A percentile compares a stretch with the other conserved stretches of the same genome.
phyloP scores from a whole-genome alignment of 2,888 invertebrate genomes.

The Listrodromus nycthemerus region DNA sequence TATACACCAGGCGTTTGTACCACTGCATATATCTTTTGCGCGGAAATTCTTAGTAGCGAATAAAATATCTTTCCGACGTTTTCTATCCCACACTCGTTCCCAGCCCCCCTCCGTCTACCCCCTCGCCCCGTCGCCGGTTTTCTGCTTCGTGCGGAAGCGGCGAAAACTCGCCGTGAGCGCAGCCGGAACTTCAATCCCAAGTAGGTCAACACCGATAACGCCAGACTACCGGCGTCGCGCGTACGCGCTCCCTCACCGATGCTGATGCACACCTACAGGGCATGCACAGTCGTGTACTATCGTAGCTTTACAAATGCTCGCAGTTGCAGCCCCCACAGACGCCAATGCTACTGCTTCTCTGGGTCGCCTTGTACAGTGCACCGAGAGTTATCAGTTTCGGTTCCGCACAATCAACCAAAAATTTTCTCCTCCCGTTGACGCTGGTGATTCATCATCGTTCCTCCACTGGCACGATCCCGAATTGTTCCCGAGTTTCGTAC shows the following conservation, averaged over 20 bases:
- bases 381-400: constrained; percentile 8
- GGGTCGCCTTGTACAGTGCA: background rate
- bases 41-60: constrained; percentile 61
- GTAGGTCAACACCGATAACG: constrained; percentile 66
- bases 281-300: constrained; percentile 1
- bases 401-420: background rate
- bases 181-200: constrained; percentile 65
- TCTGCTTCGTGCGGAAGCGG: constrained; percentile 61
- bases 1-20: constrained; percentile 13
- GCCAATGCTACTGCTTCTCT: constrained; percentile 11
- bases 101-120: constrained; percentile 10
- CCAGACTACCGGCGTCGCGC: constrained; percentile 62
- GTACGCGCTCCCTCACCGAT: constrained; percentile 41
- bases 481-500: background rate
- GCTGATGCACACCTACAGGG: constrained; percentile 18
- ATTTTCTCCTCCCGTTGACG: background rate
- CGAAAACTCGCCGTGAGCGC: constrained; percentile 58
- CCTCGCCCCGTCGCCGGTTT: constrained; percentile 36
- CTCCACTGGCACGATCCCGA: background rate
- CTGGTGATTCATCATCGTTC: background rate
- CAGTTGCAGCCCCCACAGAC: constrained; percentile 37
- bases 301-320: constrained; percentile 38
- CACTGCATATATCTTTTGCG: constrained; percentile 43
- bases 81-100: constrained; percentile 30
- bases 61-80: constrained; percentile 61